Base-by-base conservation (phyloP, 2,888 invertebrate genomes). In the Epinotia ramella region DNA sequence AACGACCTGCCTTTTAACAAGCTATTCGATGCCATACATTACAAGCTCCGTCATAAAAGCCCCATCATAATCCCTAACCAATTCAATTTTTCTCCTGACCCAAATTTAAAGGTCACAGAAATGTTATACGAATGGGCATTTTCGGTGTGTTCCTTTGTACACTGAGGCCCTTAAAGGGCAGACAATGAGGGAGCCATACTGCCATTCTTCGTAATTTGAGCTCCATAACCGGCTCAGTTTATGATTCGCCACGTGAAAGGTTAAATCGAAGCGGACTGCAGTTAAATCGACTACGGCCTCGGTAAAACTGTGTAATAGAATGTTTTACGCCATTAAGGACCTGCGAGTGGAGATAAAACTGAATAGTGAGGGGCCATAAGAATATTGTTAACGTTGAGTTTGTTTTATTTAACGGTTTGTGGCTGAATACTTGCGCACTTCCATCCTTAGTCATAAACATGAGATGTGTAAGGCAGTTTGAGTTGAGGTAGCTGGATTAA, bases 241-340 rank as follows among this genome's bases (percentile, higher is more conserved):
- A 93, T 91, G 92, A 91, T 91, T 90, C 87, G 88, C 87, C 88
- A 88, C 88, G 88, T 89, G 86, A 91, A 91, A 91, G 91, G 91
- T 91, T 91, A 91, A 89, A 90, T 89, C 87, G 82, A 87, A 82
- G 87, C 88, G 89, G 89, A 89, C 88, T 87, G 87, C 80, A 84
- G 86, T 86, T 90, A 90, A 90, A 90, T 90, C 89, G 89, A 87
- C 84, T 83, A 86, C 84, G 86, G 86, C 84, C 86, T 83, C 65
- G 69, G 73, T 70, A 40, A 78, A 77, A 76, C 65, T 65, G n/a
- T 70, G 49, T 75, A 66, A 72, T 76, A 72, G 66, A 67, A 76
- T 72, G 72, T 76, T 76, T 75, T 75, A 66, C 65, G 70, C 65
- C 11, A 57, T 75, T 75, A 70, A 75, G 65, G 70, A 71, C 74